phyloP scores from a whole-genome alignment of 2,888 invertebrate species.

The Xestoiulus laeticollis region DNA sequence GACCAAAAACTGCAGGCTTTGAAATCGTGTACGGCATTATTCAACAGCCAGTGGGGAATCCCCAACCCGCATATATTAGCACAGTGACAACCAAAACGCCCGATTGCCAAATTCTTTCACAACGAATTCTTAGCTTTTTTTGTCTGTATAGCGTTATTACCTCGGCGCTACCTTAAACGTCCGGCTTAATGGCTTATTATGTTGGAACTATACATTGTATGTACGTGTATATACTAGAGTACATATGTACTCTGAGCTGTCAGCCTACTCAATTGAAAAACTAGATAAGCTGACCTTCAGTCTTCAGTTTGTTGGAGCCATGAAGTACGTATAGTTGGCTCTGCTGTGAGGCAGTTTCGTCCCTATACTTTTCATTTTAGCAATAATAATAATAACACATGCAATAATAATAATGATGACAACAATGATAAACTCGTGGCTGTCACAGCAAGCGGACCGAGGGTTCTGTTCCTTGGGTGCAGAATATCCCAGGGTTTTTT shows the following conservation, averaged over 20 bases:
- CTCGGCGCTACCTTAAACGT: not conserved
- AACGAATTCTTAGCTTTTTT: not conserved
- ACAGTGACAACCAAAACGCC: constrained; percentile 17
- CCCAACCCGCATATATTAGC: not conserved
- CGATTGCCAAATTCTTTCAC: not conserved
- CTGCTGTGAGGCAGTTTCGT: not conserved
- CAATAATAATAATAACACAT: not conserved
- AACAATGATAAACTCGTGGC: not conserved
- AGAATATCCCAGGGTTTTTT: not conserved
- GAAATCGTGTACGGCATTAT: constrained; percentile 21
- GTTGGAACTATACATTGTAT: not conserved
- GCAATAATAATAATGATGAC: not conserved
- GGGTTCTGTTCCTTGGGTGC: not conserved
- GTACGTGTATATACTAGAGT: not conserved
- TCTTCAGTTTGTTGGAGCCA: not conserved
- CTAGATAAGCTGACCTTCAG: not conserved
- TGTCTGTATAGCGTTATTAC: not conserved
- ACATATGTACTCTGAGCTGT: too few relatives aligned
- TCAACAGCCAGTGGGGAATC: constrained; percentile 1
- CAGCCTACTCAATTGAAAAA: constrained; percentile 2
- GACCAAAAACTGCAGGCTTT: not conserved
- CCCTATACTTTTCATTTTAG: not conserved
- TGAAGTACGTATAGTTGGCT: not conserved
- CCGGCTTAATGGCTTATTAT: not conserved
- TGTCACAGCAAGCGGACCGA: not conserved